Evolutionary conservation across 2,797 vertebrate genomes (phyloP).

Genomic region (Macropodus opercularis): DNA sequence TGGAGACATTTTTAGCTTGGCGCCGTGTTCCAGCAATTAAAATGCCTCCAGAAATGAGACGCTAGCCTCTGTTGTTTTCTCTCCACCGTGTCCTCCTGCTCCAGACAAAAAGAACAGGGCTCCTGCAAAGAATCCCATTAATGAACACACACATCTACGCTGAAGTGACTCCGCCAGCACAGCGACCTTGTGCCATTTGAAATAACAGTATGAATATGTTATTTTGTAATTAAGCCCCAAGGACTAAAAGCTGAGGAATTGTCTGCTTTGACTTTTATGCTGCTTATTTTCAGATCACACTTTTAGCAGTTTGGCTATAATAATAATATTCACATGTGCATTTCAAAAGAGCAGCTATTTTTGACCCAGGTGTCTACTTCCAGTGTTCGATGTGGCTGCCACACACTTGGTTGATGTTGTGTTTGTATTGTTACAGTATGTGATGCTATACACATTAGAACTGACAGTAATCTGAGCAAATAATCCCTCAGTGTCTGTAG

Average conservation of each 20-base stretch:
- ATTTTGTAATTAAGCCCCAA: slow-evolving; percentile 39
- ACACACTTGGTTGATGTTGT: no score
- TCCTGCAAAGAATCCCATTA: slow-evolving; percentile 35
- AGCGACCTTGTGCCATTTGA: slow-evolving; percentile 21
- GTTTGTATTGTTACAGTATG: no score
- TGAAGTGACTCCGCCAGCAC: slow-evolving; percentile 28
- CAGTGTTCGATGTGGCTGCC: not conserved
- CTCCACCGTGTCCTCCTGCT: slow-evolving; percentile 44
- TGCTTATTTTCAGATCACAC: slow-evolving; percentile 17
- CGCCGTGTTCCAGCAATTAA: slow-evolving; percentile 72
- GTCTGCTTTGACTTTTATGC: not conserved
- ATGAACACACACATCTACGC: slow-evolving; percentile 29
- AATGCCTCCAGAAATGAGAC: slow-evolving; percentile 73
- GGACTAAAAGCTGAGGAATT: slow-evolving; percentile 19
- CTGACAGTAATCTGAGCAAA: no score
- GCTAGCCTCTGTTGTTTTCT: slow-evolving; percentile 67
- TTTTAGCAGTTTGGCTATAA: slow-evolving; percentile 6
- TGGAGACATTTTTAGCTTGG: slow-evolving; percentile 71
- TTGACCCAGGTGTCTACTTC: not conserved
- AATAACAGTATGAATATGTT: slow-evolving; percentile 34
- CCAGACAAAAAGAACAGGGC: slow-evolving; percentile 31
- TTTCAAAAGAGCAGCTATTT: slow-evolving; percentile 6
- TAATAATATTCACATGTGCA: not conserved
- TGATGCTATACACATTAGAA: no score
- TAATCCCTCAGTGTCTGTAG: no score